Evolutionary conservation across 2,113 vertebrate species (phyloP), one percentile per base, ranked within the genome.

Genomic region (Callipepla californica): DNA sequence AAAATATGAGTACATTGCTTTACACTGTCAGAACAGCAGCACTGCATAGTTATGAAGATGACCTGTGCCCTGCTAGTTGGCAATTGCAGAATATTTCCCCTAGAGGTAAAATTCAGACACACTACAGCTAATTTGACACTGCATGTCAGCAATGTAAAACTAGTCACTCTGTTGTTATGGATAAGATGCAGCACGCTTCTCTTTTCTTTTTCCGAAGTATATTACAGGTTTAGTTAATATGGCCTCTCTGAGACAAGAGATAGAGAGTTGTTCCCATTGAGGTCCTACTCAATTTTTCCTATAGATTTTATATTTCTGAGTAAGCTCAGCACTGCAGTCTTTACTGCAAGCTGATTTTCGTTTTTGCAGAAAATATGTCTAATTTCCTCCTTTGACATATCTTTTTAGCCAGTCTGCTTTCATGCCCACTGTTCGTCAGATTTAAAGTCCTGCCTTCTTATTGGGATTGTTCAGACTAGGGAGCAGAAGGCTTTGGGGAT

Each of bases 101-200:
- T 48, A 86, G 89, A 85, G 90, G 90, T 90, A 80, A 89, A 90
- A 95, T 89, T 83, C 16, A 6, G 85, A 85, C 85, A 84, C 57
- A 53, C 30, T 65, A 80, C 87, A 96, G 30, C 34, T 94, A 90
- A 91, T 95, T 91, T 90, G 79, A 92, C 89, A 91, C 93, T 91
- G 68, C 61, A 75, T 88, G 38, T 42, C 11, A 53, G 47, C 25
- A 30, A 79, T 15, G 82, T 93, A 86, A 90, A 94, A 78, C 87
- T 61, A 80, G 72, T 61, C 79, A 72, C 48, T 96, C 75, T 53
- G 38, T 32, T 94, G 57, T 75, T 58, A 85, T 83, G 44, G 63
- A 44, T 87, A 53, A 92, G 57, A 69, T 34, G 80, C 23, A 80
- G 62, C 57, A 61, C 11, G 57, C 40, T 48, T 94, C 61, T 65